These are phyloP conservation scores for Elachura formosa DNA, from an alignment of 2,113 vertebrate species.

Conservation along the genomic window DNA sequence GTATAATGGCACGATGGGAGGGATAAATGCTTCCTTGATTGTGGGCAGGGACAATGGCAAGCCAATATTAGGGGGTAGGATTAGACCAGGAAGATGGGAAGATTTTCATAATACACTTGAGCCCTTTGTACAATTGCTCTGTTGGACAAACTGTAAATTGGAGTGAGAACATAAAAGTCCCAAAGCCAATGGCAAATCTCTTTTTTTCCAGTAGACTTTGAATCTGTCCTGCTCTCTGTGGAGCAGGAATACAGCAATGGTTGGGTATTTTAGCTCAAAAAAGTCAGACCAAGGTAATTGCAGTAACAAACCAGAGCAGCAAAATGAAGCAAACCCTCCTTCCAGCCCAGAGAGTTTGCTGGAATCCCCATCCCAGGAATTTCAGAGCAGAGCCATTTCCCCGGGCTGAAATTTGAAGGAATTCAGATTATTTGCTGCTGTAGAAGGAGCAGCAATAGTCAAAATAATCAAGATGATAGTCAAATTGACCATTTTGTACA, in stretches of 20 bases:
- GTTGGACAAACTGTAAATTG: neutral
- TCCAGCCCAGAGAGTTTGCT: neutral
- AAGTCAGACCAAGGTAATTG: neutral
- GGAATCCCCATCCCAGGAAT: neutral
- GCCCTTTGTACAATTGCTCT: neutral
- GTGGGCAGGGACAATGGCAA: neutral
- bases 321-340: neutral
- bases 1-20: neutral
- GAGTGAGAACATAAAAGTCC: neutral
- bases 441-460: neutral
- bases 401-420: neutral
- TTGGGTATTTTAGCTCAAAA: neutral
- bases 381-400: neutral
- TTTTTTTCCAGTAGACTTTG: neutral
- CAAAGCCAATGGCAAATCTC: neutral
- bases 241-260: neutral
- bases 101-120: neutral
- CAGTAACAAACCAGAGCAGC: neutral
- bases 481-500: neutral
- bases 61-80: neutral
- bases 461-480: neutral
- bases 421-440: neutral
- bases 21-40: neutral
- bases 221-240: neutral
- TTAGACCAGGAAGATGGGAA: neutral